A percentile compares a stretch with the other conserved stretches of the same genome.
Conservation (phyloP, 2,797 vertebrate genomes). For the Paratrypauchen microcephalus region DNA sequence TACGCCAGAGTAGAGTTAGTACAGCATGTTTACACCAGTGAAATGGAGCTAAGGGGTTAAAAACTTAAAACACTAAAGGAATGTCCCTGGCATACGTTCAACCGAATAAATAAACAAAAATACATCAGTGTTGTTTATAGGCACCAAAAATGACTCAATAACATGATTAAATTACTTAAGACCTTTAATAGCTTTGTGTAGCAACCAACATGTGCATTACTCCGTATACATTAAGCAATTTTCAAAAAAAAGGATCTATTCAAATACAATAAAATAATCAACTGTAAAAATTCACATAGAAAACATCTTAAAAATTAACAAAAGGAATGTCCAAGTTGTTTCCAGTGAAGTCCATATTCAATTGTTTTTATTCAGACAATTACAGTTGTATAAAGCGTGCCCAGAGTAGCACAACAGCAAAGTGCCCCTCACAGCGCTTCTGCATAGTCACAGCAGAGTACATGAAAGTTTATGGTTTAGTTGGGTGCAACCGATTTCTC, state of each 20-base stretch:
- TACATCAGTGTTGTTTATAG: neutral
- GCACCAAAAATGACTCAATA: constrained; percentile 21
- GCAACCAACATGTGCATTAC: constrained; percentile 63
- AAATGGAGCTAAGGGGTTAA: neutral
- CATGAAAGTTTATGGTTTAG: neutral
- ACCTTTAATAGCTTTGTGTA: constrained; percentile 68
- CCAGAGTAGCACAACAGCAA: neutral
- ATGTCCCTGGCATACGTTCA: constrained; percentile 19
- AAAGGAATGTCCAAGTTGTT: constrained; percentile 45
- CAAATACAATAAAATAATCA: constrained; percentile 67
- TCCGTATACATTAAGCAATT: constrained; percentile 45
- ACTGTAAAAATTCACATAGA: constrained; percentile 64
- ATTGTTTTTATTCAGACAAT: constrained; percentile 3
- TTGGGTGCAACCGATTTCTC: neutral
- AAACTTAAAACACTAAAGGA: constrained; percentile 2
- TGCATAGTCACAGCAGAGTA: neutral
- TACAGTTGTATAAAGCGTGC: constrained; percentile 13
- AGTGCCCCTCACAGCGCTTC: neutral
- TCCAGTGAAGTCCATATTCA: constrained; percentile 52
- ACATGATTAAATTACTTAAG: constrained; percentile 40
- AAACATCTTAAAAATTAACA: constrained; percentile 55
- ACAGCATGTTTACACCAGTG: constrained; percentile 39
- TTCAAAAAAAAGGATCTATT: constrained; percentile 34
- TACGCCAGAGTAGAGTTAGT: constrained; percentile 27
- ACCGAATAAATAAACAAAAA: constrained; percentile 3